Evolutionary conservation across 2,888 invertebrate genomes (phyloP).

Genomic region (Thymelicus acteon): DNA sequence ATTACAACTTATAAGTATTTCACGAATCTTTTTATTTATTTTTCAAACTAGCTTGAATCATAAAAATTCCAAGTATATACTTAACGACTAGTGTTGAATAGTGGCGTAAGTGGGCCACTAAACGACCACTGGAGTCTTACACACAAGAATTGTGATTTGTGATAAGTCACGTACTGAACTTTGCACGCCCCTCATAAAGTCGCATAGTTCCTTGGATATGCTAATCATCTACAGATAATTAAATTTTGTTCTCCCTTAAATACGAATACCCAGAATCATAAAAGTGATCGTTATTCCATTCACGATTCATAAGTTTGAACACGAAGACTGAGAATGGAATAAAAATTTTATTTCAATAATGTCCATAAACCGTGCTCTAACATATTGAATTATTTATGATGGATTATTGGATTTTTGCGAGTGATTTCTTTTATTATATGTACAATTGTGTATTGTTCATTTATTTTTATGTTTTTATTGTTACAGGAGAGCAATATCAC

Average conservation of each 20-base stretch:
- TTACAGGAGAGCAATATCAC: constrained; percentile 72
- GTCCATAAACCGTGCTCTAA: no score
- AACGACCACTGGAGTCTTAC: constrained; percentile 6
- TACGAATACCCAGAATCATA: background rate
- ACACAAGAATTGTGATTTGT: constrained; percentile 2
- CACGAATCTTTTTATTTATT: no score
- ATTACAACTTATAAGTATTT: no score
- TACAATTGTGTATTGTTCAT: no score
- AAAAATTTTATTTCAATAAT: background rate
- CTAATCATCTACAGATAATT: background rate
- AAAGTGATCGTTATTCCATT: background rate
- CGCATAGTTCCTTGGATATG: background rate
- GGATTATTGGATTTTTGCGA: no score
- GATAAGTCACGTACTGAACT: constrained; percentile 27
- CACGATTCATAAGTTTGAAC: no score
- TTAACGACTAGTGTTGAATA: no score
- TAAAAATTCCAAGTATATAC: no score
- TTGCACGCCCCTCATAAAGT: background rate
- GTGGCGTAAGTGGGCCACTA: background rate
- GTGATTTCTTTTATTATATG: no score
- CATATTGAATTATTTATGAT: no score
- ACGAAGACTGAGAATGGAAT: no score
- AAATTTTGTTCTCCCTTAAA: background rate
- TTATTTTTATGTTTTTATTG: constrained; percentile 43
- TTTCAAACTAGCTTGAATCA: no score